Base-by-base conservation (phyloP, 2,113 vertebrate genomes). In the Cacatua alba region DNA sequence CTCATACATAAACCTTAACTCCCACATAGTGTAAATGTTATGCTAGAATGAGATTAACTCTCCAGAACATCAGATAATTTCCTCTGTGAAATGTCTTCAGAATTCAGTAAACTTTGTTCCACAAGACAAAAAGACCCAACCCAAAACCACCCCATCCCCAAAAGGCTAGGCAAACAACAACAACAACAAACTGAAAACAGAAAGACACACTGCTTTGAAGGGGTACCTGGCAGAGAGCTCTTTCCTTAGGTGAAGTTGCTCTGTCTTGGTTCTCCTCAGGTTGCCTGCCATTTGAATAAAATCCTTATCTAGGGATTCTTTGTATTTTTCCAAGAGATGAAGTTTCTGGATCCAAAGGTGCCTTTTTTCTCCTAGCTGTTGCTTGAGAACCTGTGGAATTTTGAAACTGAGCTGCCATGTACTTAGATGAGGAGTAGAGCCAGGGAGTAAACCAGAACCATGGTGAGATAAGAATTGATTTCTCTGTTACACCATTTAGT, bases 221-320 rank as follows among this genome's bases (percentile, higher is more conserved):
- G 25, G 12, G 9, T 55, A 99, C 99, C 99, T 99, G 97, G 97
- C 97, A 74, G 98, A 98, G 65, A 99, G 97, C 18, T 97, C 96
- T 87, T 94, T 98, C 72, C 77, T 96, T 23, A 98, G 96, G 94
- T 98, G 98, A 72, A 99, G 91, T 64, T 99, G 98, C 87, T 99
- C 98, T 0, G 98, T 98, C 69, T 98, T 98, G 46, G 98, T 97
- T 94, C 98, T 98, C 88, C 99, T 98, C 97, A 99, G 94, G 93
- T 98, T 98, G 39, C 98, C 97, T 23, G 98, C 98, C 98, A 98
- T 98, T 95, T 90, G 98, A 92, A 98, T 90, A 55, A 99, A 98
- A 92, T 99, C 98, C 82, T 98, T 98, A 84, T 99, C 98, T 82
- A 99, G 55, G 20, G 97, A 98, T 79, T 98, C 98, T 10, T 97